Percentiles rank a stretch among this genome's conserved stretches.
phyloP scores from a whole-genome alignment of 2,888 invertebrate genomes.

The Dryobotodes eremita region DNA sequence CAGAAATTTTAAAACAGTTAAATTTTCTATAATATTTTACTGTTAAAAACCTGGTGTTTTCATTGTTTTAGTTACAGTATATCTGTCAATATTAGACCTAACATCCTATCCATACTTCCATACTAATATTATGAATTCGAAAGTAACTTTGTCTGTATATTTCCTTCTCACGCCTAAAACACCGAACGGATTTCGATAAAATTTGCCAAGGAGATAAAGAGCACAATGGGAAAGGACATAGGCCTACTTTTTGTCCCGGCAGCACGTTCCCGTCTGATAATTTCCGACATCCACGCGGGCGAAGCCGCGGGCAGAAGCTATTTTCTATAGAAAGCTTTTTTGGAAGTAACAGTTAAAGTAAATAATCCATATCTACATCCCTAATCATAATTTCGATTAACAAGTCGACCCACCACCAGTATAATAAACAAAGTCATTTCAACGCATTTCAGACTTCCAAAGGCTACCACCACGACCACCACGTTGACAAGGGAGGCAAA shows the following conservation, averaged over 20 bases:
- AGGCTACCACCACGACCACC: conserved; percentile 91
- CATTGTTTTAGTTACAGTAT: background rate
- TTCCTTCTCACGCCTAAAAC: too few relatives aligned
- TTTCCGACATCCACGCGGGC: too few relatives aligned
- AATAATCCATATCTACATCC: background rate
- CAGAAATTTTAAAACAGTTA: background rate
- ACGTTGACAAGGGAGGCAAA: conserved; percentile 91
- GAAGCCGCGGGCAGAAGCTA: background rate
- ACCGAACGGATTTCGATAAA: too few relatives aligned
- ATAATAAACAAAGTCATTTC: background rate
- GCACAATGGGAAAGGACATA: too few relatives aligned
- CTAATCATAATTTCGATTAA: background rate
- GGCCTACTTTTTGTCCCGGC: too few relatives aligned
- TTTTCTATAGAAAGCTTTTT: background rate
- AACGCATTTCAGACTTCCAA: conserved; percentile 85
- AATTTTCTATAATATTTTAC: background rate
- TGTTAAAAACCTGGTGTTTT: background rate
- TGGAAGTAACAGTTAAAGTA: background rate
- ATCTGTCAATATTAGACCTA: background rate
- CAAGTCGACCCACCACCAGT: background rate
- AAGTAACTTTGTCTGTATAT: too few relatives aligned
- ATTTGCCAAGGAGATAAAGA: too few relatives aligned
- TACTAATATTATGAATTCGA: too few relatives aligned
- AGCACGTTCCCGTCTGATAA: too few relatives aligned
- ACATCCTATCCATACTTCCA: too few relatives aligned